These are phyloP conservation scores for Uropetala carovei DNA, from an alignment of 2,888 invertebrate genomes.

Conservation along the genomic window DNA sequence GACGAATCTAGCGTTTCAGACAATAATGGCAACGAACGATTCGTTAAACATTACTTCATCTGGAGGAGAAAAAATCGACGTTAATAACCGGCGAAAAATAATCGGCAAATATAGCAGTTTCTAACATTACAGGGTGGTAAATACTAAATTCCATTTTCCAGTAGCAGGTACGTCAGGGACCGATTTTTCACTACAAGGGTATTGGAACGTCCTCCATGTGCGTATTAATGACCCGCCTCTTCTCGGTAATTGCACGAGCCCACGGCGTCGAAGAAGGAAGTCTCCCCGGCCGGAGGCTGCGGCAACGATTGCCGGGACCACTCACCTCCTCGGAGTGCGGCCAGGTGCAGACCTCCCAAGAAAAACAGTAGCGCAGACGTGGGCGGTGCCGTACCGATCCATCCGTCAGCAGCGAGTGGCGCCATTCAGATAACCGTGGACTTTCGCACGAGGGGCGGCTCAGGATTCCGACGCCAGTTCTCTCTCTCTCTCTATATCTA, in stretches of 20 bases:
- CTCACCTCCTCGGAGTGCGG: not conserved
- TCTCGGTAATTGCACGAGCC: not conserved
- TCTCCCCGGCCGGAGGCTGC: not conserved
- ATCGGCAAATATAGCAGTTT: no score
- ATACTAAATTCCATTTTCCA: no score
- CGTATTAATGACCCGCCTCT: not conserved
- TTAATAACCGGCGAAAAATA: no score
- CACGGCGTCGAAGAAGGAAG: not conserved
- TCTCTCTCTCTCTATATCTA: not conserved
- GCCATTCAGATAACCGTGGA: not conserved
- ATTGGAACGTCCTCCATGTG: not conserved
- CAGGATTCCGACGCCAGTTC: not conserved
- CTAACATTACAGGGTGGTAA: no score
- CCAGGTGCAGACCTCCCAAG: not conserved
- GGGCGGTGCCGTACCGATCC: not conserved
- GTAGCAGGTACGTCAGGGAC: no score
- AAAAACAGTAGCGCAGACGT: not conserved
- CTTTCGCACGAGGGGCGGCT: not conserved
- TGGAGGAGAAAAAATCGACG: no score
- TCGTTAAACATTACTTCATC: no score
- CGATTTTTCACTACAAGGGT: no score
- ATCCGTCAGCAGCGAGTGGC: not conserved
- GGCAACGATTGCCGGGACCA: not conserved
- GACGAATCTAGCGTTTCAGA: no score
- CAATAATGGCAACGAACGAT: no score